phyloP scores from a whole-genome alignment of 2,888 invertebrate genomes.

The Phyto melanocephala region DNA sequence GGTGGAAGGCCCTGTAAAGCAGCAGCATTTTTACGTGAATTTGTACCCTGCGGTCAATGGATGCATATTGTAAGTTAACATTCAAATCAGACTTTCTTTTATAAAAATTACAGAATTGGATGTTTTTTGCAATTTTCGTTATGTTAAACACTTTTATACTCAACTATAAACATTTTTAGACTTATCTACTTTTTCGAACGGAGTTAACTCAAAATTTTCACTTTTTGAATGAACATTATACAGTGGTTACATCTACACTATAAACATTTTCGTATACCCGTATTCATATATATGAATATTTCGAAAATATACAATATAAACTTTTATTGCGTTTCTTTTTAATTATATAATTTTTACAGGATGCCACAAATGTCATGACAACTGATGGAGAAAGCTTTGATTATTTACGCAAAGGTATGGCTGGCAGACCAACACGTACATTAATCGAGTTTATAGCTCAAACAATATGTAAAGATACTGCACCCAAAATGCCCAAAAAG shows the following conservation, averaged over 20 bases:
- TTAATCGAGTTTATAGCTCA: constrained; percentile 86
- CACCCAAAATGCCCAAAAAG: constrained; percentile 70
- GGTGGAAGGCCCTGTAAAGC: constrained; percentile 85
- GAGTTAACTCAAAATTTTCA: too few relatives aligned
- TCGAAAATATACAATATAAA: too few relatives aligned
- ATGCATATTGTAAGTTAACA: constrained; percentile 83
- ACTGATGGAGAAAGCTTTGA: constrained; percentile 83
- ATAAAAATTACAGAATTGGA: too few relatives aligned
- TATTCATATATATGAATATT: too few relatives aligned
- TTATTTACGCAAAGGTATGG: constrained; percentile 84
- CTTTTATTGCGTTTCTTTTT: neutral
- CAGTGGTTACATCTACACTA: too few relatives aligned
- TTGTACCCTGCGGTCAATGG: constrained; percentile 86
- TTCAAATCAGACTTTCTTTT: too few relatives aligned
- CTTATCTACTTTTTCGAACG: too few relatives aligned
- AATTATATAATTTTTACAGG: constrained; percentile 67
- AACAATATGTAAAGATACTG: constrained; percentile 77
- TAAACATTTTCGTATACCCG: too few relatives aligned
- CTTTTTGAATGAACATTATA: too few relatives aligned
- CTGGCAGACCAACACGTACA: constrained; percentile 88
- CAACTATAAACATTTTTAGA: too few relatives aligned
- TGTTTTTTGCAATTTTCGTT: too few relatives aligned
- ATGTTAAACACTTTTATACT: too few relatives aligned
- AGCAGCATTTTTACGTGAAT: constrained; percentile 88
- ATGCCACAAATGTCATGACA: constrained; percentile 87